Base-by-base conservation (phyloP, 2,797 vertebrate genomes). In the Tachyglossus aculeatus region DNA sequence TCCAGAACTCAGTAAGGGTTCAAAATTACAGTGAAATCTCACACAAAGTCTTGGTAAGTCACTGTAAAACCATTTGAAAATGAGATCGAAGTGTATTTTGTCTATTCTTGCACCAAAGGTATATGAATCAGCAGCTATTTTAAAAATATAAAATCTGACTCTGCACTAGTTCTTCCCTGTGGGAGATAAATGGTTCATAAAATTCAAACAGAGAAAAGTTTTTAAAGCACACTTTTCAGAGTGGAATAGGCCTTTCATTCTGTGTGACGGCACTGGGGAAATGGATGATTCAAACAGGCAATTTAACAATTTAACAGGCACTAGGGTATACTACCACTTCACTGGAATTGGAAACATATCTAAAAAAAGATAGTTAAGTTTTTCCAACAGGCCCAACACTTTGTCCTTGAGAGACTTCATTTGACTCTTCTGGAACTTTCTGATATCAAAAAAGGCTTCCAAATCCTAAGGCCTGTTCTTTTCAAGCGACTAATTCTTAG, bases 241-340 rank as follows among this genome's bases (percentile, higher is more conserved):
- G 48, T 55, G 38, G 37, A 56, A 60, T 48, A 60, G 54, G 40
- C 37, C 38, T 61, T 66, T 71, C 43, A 22, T 77, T 77, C 37
- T 25, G 9, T 56, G 56, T 7, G 14, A 66, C 51, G 27, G 50
- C 38, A 61, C 31, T 27, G 44, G 50, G 38, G 61, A 61, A 67
- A 67, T 32, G 62, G 63, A 48, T 38, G 31, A 56, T 40, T 61
- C 43, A 55, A 61, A 41, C 50, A 67, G 56, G 51, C 43, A 56
- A 56, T 67, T 62, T 62, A 67, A 62, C 43, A 56, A 61, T 67
- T 74, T 56, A 74, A 67, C 50, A 67, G 32, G 32, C 40, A 43
- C 27, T 50, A 29, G 12, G 44, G 21, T 31, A 67, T 50, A 57
- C 55, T 63, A 5, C 14, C 52, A 45, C 32, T 67, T 56, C 34